phyloP scores from a whole-genome alignment of 2,797 vertebrate species.

The Falco cherrug region DNA sequence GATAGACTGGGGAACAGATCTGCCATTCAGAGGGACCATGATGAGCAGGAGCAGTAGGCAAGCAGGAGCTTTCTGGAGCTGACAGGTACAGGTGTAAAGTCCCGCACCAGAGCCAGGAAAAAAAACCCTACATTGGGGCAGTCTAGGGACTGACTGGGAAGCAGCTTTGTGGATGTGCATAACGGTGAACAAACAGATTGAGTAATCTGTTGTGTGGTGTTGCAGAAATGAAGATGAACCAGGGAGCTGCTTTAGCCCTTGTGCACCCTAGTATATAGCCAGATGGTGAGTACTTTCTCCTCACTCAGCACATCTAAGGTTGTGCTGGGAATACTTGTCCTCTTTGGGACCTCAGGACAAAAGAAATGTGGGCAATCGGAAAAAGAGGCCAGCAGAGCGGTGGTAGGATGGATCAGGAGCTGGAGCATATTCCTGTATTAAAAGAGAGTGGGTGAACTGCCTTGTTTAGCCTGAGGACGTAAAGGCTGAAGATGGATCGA shows the following conservation, averaged over 20 bases:
- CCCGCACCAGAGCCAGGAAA: not conserved
- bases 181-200: not conserved
- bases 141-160: not conserved
- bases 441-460: not conserved
- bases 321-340: not conserved
- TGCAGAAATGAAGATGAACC: not conserved
- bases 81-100: not conserved
- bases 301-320: not conserved
- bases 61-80: not conserved
- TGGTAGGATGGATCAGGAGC: not conserved
- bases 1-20: not conserved
- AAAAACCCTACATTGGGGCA: fast-evolving
- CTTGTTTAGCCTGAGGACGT: not conserved
- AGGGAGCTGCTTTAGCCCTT: not conserved
- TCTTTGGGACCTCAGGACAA: not conserved
- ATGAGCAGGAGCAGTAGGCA: not conserved
- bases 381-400: not conserved
- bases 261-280: not conserved
- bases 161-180: not conserved
- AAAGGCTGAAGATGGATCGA: not conserved
- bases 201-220: not conserved
- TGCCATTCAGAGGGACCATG: fast-evolving
- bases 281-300: not conserved
- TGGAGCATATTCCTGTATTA: not conserved
- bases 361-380: not conserved